Evolutionary conservation across 2,113 vertebrate genomes (phyloP).

Genomic region (Corvus cornix): DNA sequence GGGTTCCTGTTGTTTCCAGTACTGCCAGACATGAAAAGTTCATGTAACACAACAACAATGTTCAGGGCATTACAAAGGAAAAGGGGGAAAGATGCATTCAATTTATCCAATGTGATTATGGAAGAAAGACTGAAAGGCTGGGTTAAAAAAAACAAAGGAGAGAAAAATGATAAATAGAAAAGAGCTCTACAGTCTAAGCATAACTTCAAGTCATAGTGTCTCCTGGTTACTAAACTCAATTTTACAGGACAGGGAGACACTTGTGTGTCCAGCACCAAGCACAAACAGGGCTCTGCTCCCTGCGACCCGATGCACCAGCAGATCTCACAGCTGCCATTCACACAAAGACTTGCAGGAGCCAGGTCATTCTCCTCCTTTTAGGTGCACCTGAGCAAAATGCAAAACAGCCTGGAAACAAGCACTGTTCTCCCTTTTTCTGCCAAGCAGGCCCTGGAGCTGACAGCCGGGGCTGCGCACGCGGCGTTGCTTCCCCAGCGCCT

Average conservation of each 20-base stretch:
- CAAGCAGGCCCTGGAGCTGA: background rate
- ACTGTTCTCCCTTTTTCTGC: background rate
- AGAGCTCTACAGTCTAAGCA: background rate
- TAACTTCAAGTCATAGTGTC: background rate
- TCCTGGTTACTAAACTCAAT: background rate
- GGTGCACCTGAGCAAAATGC: background rate
- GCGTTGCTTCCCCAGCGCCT: background rate
- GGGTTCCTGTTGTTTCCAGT: background rate
- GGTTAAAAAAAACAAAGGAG: background rate
- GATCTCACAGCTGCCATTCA: background rate
- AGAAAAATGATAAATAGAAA: background rate
- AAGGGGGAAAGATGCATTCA: background rate
- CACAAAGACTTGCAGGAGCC: background rate
- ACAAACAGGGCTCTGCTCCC: background rate
- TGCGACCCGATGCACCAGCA: background rate
- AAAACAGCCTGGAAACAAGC: background rate
- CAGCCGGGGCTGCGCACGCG: background rate
- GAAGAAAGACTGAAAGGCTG: background rate
- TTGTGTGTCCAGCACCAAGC: fast-evolving
- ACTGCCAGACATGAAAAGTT: background rate
- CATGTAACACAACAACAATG: background rate
- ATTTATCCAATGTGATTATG: background rate
- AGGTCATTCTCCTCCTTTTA: background rate
- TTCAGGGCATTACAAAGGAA: background rate
- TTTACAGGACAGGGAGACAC: background rate